Base-by-base conservation (phyloP, 2,888 invertebrate genomes). In the Ennomos fuscantarius region DNA sequence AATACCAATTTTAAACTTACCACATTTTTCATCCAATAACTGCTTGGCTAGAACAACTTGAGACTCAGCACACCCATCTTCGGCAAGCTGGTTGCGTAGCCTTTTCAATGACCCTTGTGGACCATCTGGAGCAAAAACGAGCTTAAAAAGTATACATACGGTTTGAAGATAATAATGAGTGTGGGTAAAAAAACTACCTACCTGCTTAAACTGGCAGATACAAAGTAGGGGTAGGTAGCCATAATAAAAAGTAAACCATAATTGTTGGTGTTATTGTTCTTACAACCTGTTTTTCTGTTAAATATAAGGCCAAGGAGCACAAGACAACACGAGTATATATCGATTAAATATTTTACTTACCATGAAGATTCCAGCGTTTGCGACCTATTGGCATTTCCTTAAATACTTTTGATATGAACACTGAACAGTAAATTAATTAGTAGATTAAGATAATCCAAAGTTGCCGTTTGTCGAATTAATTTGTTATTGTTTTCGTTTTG, bases 51-150 rank as follows among this genome's bases (percentile, higher is more conserved):
- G 89, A 52, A 97, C 96, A 62, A 97, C 96, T 86, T 98, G 98
- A 9, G 97, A 97, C 76, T 97, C 97, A 0, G 97, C 96, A 82
- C 97, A 97, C 8, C 97, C 97, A 85, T 97, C 97, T 74, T 96
- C 96, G 0, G 97, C 97, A 64, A 97, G 87, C 76, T 96, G 96
- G 74, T 94, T 94, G 32, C 95, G 89, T 46, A 95, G 84, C 48
- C 95, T 86, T 75, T 93, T 93, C 52, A 95, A 82, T 46, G 95
- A 95, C 65, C 94, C 94, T 86, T 93, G 92, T 69, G 95, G 94
- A 62, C 94, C 94, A 92, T 95, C 95, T 95, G 87, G 71, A 87
- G 76, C 68, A 80, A 86, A 64, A 62, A 53, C 58, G 56, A 48
- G 66, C 66, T 73, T 74, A 76, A 74, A 83, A 82, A 82, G 78